Base-by-base conservation (phyloP, 2,797 vertebrate species). In the Anableps anableps region DNA sequence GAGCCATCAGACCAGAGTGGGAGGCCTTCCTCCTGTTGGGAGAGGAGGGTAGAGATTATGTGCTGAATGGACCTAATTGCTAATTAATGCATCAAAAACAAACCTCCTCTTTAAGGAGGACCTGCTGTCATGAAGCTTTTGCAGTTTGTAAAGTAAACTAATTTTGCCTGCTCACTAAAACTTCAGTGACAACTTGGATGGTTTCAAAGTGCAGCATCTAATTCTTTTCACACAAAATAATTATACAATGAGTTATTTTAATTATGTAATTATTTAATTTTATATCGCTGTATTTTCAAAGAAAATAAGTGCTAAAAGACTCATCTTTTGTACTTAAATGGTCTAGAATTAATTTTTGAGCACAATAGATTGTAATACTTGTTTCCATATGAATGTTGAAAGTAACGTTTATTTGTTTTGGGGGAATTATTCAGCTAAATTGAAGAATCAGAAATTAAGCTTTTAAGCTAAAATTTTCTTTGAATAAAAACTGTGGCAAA, bases 1-100 rank as follows among this genome's bases (percentile, higher is more conserved):
- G 96, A 96, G 81, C 93, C 95, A 91, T 98, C 96, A 64, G 95
- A 95, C 97, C 97, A 97, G 21, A 88, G 78, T 72, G 95, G 91
- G 38, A 80, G 93, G 76, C 96, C 96, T 94, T 98, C 96, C 38
- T 92, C 92, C 97, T 99, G 91, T 41, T 82, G 88, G 79, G 51
- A 47, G 66, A 80, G 84, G 23, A 82, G 60, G 19, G 79, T 2
- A 78, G 26, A 80, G 11, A 74, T 45, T 34, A 79, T 36, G 41
- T 31, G 29, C 19, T 29, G 47, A 23, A 34, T 34, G 55, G 48
- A 75, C 68, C 68, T 70, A 48, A 66, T 4, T 23, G 21, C 41
- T 76, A 43, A 80, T 76, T 86, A 58, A 72, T 77, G 55, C 43
- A 72, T 62, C n/a, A 80, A 75, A 87, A 86, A 88, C 76, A 87